These are phyloP conservation scores for Coelopa frigida DNA, from an alignment of 1,140 invertebrate species.

Conservation along the genomic window DNA sequence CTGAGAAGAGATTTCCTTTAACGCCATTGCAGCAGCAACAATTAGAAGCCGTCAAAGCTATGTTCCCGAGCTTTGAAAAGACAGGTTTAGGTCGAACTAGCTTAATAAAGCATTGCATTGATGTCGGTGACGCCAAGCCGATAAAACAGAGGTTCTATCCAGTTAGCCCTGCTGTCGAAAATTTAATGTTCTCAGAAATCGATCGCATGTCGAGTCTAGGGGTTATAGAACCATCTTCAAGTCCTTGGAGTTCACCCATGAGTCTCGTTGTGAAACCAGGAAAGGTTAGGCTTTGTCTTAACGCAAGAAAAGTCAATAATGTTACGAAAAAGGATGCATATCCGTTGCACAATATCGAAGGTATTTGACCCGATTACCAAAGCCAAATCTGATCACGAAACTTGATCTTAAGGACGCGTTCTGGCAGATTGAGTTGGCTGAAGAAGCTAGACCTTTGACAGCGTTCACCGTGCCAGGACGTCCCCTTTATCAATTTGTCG, in stretches of 20 bases:
- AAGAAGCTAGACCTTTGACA: slow-evolving; percentile 36
- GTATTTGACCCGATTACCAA: slow-evolving; percentile 18
- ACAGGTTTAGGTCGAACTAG: slow-evolving; percentile 6
- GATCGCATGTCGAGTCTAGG: slow-evolving; percentile 17
- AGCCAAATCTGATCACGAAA: slow-evolving; percentile 18
- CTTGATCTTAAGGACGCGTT: slow-evolving; percentile 35
- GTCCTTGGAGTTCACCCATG: slow-evolving; percentile 14
- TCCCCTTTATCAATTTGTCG: slow-evolving; percentile 26
- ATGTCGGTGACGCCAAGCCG: no score
- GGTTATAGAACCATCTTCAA: slow-evolving; percentile 14
- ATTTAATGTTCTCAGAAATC: slow-evolving; percentile 20
- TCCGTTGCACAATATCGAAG: slow-evolving; percentile 21
- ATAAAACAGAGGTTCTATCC: slow-evolving; percentile 16
- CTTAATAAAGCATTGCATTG: slow-evolving; percentile 13
- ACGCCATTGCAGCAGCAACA: neutral
- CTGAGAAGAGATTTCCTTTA: no score
- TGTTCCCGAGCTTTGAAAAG: slow-evolving; percentile 7
- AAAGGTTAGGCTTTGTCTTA: slow-evolving; percentile 26
- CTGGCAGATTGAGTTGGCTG: slow-evolving; percentile 34
- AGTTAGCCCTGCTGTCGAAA: slow-evolving; percentile 16
- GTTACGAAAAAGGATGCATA: slow-evolving; percentile 14
- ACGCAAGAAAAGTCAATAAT: slow-evolving; percentile 28
- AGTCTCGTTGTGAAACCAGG: slow-evolving; percentile 28
- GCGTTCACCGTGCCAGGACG: slow-evolving; percentile 43
- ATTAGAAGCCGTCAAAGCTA: neutral